Evolutionary conservation across 2,113 vertebrate species (phyloP).

Genomic region (Neogale vison): DNA sequence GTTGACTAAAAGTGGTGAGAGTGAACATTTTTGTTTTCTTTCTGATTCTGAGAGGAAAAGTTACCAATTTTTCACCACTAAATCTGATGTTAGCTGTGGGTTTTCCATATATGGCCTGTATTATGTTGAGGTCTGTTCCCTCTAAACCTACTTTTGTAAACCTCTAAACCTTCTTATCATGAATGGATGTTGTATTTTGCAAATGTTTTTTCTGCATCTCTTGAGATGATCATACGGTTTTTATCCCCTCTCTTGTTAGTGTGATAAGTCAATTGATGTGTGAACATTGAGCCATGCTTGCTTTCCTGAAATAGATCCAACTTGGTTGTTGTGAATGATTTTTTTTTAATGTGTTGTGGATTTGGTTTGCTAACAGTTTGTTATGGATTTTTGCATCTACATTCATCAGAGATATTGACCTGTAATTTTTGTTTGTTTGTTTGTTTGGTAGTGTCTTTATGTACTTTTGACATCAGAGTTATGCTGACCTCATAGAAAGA

Average conservation of each 20-base stretch:
- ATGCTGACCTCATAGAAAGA: neutral
- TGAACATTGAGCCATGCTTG: neutral
- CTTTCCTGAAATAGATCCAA: neutral
- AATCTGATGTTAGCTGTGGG: neutral
- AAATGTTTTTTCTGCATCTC: neutral
- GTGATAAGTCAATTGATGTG: neutral
- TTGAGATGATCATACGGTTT: neutral
- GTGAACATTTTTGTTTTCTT: neutral
- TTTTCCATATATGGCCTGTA: neutral
- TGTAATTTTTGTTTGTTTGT: neutral
- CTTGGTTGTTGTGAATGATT: neutral
- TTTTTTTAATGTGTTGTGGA: neutral
- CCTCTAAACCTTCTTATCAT: neutral
- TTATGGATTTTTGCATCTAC: neutral
- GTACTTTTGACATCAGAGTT: neutral
- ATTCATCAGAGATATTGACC: neutral
- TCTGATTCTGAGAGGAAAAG: neutral
- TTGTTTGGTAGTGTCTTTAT: neutral
- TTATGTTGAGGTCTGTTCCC: neutral
- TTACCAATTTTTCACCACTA: neutral
- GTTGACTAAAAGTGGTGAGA: neutral
- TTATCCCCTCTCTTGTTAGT: neutral
- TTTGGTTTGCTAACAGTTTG: neutral
- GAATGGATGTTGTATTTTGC: neutral
- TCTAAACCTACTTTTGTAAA: neutral